phyloP scores from a whole-genome alignment of 2,888 invertebrate genomes.

The Melolontha melolontha region DNA sequence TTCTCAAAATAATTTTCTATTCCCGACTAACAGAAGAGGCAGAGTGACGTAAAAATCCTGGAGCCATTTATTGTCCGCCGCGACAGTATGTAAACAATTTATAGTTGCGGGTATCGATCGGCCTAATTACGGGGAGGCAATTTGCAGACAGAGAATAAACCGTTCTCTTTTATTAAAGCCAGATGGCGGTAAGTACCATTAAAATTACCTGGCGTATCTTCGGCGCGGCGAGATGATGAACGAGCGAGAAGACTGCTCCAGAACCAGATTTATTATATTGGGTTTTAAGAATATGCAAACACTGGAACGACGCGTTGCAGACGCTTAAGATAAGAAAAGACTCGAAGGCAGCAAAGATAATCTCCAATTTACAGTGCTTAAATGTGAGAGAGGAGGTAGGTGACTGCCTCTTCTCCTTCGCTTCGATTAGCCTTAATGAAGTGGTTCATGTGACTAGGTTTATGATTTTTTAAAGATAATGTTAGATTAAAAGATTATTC shows the following conservation, averaged over 20 bases:
- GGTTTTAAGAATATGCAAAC: constrained; percentile 52
- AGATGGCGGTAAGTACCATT: constrained; percentile 46
- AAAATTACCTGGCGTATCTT: constrained; percentile 51
- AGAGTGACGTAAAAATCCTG: no score
- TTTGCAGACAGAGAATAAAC: constrained; percentile 19
- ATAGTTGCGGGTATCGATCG: constrained; percentile 19
- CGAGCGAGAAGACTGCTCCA: constrained; percentile 45
- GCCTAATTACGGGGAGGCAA: constrained; percentile 24
- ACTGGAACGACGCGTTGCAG: constrained; percentile 48
- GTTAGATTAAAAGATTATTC: no score
- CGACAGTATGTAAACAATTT: constrained; percentile 23
- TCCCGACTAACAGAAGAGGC: no score
- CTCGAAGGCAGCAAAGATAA: constrained; percentile 29
- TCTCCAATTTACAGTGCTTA: constrained; percentile 32
- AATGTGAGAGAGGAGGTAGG: constrained; percentile 15
- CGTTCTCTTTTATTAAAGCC: constrained; percentile 29
- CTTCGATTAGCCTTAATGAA: constrained; percentile 36
- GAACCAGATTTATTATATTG: constrained; percentile 52
- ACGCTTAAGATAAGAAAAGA: constrained; percentile 33
- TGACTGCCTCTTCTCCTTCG: constrained; percentile 16
- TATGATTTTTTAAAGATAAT: not conserved
- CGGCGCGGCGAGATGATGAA: constrained; percentile 48
- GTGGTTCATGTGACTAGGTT: constrained; percentile 22
- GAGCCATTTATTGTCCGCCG: not conserved
- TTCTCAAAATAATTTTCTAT: no score